Percentiles rank a stretch among this genome's conserved stretches.
Conservation (phyloP, 2,888 invertebrate species). For the Pediacus dermestoides region DNA sequence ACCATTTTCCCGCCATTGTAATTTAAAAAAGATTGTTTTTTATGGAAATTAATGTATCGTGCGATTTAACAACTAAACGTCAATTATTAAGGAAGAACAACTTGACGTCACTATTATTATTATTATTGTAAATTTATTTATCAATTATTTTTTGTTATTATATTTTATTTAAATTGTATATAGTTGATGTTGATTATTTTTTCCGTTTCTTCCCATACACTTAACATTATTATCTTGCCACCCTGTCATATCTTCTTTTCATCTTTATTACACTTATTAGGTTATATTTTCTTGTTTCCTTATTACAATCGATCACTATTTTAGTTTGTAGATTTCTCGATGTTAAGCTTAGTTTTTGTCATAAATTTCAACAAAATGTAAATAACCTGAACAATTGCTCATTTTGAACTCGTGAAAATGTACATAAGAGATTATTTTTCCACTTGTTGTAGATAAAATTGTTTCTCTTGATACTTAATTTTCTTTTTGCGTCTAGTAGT, state of each 20-base stretch:
- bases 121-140: slow-evolving; percentile 32
- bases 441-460: slow-evolving; percentile 19
- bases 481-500: slow-evolving; percentile 24
- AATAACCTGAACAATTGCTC: slow-evolving; percentile 44
- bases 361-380: slow-evolving; percentile 29
- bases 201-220: slow-evolving; percentile 27
- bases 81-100: too few species aligned
- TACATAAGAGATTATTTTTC: slow-evolving; percentile 14
- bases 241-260: slow-evolving; percentile 4
- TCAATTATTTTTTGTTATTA: slow-evolving; percentile 31
- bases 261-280: slow-evolving; percentile 4
- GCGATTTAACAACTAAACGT: slow-evolving; percentile 10
- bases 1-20: slow-evolving; percentile 21
- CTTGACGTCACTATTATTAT: slow-evolving; percentile 1
- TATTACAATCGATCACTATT: slow-evolving; percentile 10
- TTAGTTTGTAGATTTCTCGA: slow-evolving; percentile 10
- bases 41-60: slow-evolving; percentile 12
- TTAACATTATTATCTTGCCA: too few species aligned
- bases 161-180: slow-evolving; percentile 39
- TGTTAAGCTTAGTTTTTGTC: too few species aligned
- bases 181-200: slow-evolving; percentile 23
- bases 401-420: slow-evolving; percentile 18
- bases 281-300: slow-evolving; percentile 4
- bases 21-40: slow-evolving; percentile 5
- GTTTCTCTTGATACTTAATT: slow-evolving; percentile 7